phyloP scores from a whole-genome alignment of 2,797 vertebrate genomes.

The Mus spretus region DNA sequence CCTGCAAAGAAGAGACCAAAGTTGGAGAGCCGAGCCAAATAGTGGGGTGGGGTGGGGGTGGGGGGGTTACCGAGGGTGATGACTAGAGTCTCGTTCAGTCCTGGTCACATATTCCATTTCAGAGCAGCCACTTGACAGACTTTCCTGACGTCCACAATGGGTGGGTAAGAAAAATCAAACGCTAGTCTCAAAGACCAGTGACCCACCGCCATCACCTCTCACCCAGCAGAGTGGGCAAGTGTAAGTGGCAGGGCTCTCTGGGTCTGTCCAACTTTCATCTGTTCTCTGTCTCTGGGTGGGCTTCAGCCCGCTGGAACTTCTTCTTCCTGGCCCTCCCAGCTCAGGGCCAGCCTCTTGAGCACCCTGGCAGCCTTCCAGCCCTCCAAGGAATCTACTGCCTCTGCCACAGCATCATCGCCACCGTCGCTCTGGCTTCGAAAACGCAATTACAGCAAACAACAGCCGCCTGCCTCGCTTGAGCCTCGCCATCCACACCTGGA shows the following conservation, averaged over 20 bases:
- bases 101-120: neutral
- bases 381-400: neutral
- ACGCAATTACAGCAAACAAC: slow-evolving; percentile 90
- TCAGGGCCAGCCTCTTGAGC: slow-evolving; percentile 21
- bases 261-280: neutral
- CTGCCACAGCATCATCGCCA: neutral
- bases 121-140: neutral
- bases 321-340: neutral
- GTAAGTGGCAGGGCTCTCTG: neutral
- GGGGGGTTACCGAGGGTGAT: neutral
- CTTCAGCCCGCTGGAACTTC: neutral
- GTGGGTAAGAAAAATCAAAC: neutral
- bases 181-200: neutral
- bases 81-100: neutral
- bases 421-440: slow-evolving; percentile 75
- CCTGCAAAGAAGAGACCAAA: neutral
- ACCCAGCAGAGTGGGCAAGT: neutral
- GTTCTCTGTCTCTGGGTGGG: neutral
- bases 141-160: neutral
- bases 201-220: neutral
- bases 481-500: slow-evolving; percentile 90
- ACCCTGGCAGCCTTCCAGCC: slow-evolving; percentile 62
- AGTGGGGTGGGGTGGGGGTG: no score
- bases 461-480: slow-evolving; percentile 85
- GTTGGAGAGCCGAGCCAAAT: neutral